phyloP scores from a whole-genome alignment of 2,113 vertebrate genomes.

The Nothobranchius furzeri region DNA sequence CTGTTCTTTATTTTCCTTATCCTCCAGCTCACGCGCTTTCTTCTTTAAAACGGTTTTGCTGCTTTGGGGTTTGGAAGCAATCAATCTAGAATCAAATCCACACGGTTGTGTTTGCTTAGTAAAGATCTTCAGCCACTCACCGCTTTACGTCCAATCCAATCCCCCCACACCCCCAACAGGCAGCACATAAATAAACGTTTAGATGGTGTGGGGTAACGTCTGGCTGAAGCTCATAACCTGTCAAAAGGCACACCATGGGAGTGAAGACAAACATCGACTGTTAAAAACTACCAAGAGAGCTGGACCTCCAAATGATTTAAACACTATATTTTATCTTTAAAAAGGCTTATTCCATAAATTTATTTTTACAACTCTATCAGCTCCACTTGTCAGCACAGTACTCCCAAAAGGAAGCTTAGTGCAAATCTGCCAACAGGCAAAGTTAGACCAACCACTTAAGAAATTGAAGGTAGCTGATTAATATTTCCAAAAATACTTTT shows the following conservation, averaged over 20 bases:
- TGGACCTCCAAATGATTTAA: conserved; percentile 6
- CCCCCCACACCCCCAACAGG: conserved; percentile 5
- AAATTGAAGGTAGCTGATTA: conserved; percentile 67
- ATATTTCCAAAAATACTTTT: conserved; percentile 51
- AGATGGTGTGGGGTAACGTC: conserved; percentile 1
- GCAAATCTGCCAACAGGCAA: too few relatives aligned
- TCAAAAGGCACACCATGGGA: conserved; percentile 2
- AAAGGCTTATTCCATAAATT: conserved; percentile 38
- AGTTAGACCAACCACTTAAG: conserved; percentile 1
- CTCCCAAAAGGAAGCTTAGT: too few relatives aligned
- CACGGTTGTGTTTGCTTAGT: conserved; percentile 14
- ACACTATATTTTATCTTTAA: conserved; percentile 25
- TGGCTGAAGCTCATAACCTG: conserved; percentile 35
- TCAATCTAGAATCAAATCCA: conserved; percentile 29
- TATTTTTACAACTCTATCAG: conserved; percentile 50
- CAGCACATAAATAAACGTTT: conserved; percentile 30
- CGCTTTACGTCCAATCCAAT: neutral
- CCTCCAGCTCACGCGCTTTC: conserved; percentile 5
- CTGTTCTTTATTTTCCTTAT: too few relatives aligned
- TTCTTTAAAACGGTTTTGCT: conserved; percentile 35
- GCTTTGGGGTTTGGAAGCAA: conserved; percentile 32
- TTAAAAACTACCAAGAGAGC: conserved; percentile 24
- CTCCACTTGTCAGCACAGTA: conserved; percentile 38
- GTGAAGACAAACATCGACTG: conserved; percentile 21
- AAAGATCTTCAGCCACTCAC: conserved; percentile 6